A percentile compares a stretch with the other conserved stretches of the same genome.
Conservation (phyloP, 2,888 invertebrate genomes). For the Caenorhabditis afra region DNA sequence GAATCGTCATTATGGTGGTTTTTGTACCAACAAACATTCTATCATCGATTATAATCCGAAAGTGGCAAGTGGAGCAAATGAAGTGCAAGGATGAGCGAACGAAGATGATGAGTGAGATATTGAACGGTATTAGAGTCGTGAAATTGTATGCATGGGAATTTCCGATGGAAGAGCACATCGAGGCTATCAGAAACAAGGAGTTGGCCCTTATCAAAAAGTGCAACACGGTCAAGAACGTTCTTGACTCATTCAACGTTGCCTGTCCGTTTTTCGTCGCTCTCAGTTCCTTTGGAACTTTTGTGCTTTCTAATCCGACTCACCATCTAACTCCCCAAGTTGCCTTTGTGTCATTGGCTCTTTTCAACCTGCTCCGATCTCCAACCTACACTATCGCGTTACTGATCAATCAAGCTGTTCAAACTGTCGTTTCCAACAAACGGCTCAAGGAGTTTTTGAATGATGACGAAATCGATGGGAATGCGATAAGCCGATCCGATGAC, state of each 20-base stretch:
- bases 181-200: constrained; percentile 65
- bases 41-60: constrained; percentile 76
- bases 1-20: no score
- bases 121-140: constrained; percentile 89
- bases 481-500: not conserved
- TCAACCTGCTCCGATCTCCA: constrained; percentile 96
- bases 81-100: constrained; percentile 83
- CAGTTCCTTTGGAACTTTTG: constrained; percentile 88
- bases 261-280: constrained; percentile 91
- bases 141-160: constrained; percentile 83
- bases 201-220: constrained; percentile 66
- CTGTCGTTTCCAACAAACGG: constrained; percentile 69
- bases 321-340: constrained; percentile 85
- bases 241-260: constrained; percentile 74
- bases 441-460: constrained; percentile 70
- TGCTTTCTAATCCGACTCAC: constrained; percentile 66
- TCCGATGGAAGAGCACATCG: constrained; percentile 72
- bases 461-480: constrained; percentile 24
- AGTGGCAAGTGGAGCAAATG: constrained; percentile 87
- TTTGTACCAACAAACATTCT: constrained; percentile 84
- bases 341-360: constrained; percentile 95
- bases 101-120: constrained; percentile 84
- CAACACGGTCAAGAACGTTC: constrained; percentile 69
- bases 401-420: constrained; percentile 73
- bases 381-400: constrained; percentile 88